These are phyloP conservation scores for Neuroscelio doddi DNA, from an alignment of 2,888 invertebrate species.

Conservation along the genomic window DNA sequence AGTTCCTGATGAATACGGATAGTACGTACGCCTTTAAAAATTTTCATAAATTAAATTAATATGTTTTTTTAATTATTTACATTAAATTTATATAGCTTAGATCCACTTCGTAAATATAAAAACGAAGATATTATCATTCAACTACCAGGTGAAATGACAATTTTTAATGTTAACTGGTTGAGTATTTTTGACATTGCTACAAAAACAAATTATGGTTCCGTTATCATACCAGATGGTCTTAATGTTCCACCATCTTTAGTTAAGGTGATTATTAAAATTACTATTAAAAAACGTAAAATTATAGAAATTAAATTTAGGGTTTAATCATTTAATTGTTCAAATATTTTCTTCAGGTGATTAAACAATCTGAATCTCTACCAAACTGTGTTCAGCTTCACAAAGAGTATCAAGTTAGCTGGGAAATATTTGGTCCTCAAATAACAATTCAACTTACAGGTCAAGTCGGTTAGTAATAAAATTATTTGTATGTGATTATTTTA, in stretches of 20 bases:
- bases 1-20: conserved; percentile 93
- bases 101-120: conserved; percentile 82
- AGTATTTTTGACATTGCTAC: conserved; percentile 83
- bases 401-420: conserved; percentile 89
- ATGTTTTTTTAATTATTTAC: too few relatives aligned
- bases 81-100: conserved; percentile 76
- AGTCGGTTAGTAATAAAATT: conserved; percentile 72
- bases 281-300: neutral
- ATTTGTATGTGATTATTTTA: neutral
- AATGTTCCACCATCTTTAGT: conserved; percentile 91
- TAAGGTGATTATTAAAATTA: conserved; percentile 71
- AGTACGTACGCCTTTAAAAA: conserved; percentile 74
- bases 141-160: conserved; percentile 86
- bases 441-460: conserved; percentile 88
- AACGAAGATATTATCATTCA: conserved; percentile 83
- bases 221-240: conserved; percentile 84
- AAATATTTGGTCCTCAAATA: conserved; percentile 90
- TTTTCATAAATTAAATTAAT: neutral
- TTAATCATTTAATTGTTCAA: neutral
- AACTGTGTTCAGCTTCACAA: conserved; percentile 91
- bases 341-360: conserved; percentile 55
- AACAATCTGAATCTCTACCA: conserved; percentile 80
- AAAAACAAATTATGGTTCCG: conserved; percentile 81
- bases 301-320: neutral
- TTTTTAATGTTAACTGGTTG: conserved; percentile 89